Conservation (phyloP, 2,113 vertebrate species). For the Oreochromis tanganicae region DNA sequence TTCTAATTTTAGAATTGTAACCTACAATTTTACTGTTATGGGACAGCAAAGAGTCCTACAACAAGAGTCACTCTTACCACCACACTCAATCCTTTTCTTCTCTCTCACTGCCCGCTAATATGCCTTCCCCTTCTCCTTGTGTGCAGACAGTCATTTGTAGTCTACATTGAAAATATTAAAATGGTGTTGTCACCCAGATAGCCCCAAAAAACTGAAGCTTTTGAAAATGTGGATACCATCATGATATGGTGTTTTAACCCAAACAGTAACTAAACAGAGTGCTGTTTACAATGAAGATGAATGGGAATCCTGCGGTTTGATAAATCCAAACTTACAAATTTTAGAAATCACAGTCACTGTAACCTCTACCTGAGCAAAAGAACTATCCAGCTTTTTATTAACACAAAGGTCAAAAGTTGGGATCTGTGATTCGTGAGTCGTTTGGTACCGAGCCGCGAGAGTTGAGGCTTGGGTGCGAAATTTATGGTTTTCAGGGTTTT, state of each 20-base stretch:
- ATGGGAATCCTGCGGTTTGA: neutral
- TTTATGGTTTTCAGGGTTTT: neutral
- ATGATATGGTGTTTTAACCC: neutral
- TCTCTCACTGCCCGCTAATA: neutral
- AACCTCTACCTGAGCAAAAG: neutral
- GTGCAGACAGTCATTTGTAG: neutral
- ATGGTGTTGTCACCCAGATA: neutral
- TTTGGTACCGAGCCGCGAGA: fast-evolving
- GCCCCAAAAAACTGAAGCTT: neutral
- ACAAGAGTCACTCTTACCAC: neutral
- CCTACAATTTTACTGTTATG: neutral
- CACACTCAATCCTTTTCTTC: neutral
- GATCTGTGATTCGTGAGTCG: neutral
- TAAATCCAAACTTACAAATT: neutral
- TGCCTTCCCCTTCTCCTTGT: neutral
- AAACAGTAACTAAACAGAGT: neutral
- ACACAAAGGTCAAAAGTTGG: neutral
- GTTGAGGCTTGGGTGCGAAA: neutral
- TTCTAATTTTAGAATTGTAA: neutral
- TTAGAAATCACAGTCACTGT: neutral
- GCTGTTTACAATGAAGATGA: neutral
- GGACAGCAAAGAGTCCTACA: neutral
- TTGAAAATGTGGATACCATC: neutral
- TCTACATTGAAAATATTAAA: neutral
- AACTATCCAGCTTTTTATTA: neutral